These are phyloP conservation scores for Masnerella sp. DNA, from an alignment of 2,888 invertebrate genomes.

Conservation along the genomic window DNA sequence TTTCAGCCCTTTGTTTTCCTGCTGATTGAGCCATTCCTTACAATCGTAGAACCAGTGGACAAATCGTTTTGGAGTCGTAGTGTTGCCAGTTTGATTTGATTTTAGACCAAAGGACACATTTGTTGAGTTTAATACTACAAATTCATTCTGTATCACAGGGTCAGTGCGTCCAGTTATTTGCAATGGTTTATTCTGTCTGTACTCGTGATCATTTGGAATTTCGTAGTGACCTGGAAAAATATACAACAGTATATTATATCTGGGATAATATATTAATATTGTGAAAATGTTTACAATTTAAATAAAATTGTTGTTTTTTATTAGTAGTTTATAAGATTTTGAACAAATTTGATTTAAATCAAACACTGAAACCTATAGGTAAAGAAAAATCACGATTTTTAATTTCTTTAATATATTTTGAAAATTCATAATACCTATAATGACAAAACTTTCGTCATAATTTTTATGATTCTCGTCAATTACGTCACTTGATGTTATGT, in stretches of 20 bases:
- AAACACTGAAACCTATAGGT: no score
- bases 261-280: no score
- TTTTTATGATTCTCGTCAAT: conserved; percentile 66
- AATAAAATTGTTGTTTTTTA: no score
- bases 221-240: conserved; percentile 73
- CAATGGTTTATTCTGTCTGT: conserved; percentile 72
- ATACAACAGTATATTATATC: no score
- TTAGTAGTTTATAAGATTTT: no score
- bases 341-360: no score
- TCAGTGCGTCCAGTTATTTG: conserved; percentile 75
- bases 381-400: no score
- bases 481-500: conserved; percentile 62
- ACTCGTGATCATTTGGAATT: conserved; percentile 71
- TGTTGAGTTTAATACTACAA: conserved; percentile 48
- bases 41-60: conserved; percentile 66
- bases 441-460: conserved; percentile 66
- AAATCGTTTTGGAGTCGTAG: conserved; percentile 64
- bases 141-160: conserved; percentile 69
- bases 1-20: conserved; percentile 87
- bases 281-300: no score
- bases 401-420: no score
- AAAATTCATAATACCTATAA: conserved; percentile 64
- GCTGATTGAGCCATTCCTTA: conserved; percentile 84
- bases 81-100: conserved; percentile 48
- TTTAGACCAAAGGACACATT: conserved; percentile 42